Conservation (phyloP, 1,140 invertebrate genomes). For the Diorhabda carinulata region DNA sequence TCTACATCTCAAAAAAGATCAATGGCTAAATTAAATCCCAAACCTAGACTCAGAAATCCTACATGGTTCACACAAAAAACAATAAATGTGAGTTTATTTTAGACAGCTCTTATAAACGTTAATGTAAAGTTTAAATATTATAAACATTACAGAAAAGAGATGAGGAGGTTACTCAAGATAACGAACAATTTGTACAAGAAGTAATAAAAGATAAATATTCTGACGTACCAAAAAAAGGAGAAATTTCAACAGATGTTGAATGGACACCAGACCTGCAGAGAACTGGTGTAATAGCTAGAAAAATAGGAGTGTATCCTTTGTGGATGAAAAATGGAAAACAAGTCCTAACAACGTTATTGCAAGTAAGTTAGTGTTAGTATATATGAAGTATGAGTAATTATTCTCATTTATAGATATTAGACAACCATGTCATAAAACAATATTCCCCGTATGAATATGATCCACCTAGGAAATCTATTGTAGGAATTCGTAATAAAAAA, state of each 20-base stretch:
- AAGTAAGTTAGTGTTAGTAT: constrained; percentile 55
- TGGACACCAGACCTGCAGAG: constrained; percentile 66
- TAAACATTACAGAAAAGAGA: constrained; percentile 53
- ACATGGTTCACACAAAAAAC: constrained; percentile 56
- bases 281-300: constrained; percentile 84
- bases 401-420: constrained; percentile 66
- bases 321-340: constrained; percentile 85
- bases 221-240: constrained; percentile 51
- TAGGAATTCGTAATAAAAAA: constrained; percentile 47
- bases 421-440: constrained; percentile 95
- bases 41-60: constrained; percentile 54
- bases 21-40: constrained; percentile 36
- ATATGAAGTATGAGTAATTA: background rate
- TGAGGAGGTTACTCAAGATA: constrained; percentile 73
- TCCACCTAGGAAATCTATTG: constrained; percentile 51
- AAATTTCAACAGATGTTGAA: constrained; percentile 51
- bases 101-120: too few species aligned
- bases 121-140: too few species aligned
- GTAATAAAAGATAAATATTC: constrained; percentile 57
- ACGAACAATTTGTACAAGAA: constrained; percentile 78
- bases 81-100: constrained; percentile 48
- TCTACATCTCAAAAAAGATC: constrained; percentile 33
- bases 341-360: constrained; percentile 76
- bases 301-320: constrained; percentile 90
- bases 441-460: constrained; percentile 76